Evolutionary conservation across 2,113 vertebrate genomes (phyloP), one percentile per base, ranked within the genome.

Genomic region (Etheostoma spectabile): DNA sequence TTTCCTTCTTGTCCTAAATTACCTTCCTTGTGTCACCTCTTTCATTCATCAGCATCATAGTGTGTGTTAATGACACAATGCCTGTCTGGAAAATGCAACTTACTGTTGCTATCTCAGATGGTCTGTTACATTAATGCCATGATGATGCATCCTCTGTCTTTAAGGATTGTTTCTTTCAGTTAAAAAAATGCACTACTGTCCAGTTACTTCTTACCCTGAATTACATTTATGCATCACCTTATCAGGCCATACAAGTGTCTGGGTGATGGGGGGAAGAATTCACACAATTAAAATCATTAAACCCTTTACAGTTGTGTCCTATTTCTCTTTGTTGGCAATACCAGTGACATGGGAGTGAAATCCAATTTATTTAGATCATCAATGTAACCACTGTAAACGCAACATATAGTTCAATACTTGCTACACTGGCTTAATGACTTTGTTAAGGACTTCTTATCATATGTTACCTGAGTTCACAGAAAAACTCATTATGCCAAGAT

Each of bases 221-320:
- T 66, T 74, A 12, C 52, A 51, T 22, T 18, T 13, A 27, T 85
- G 16, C 66, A 52, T 79, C 66, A 45, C 56, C 72, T 59, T 72
- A 72, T 51, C 24, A 30, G 63, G 30, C 61, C 30, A 79, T 74
- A 49, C 42, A 24, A 82, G 62, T 53, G 45, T 46, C 56, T 48
- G 61, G 38, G 48, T 66, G 46, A 82, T 48, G 27, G 10, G 38
- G 38, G 8, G 8, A 0, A 42, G 51, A n/a, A 80, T 67, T 84
- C 27, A 77, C 57, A 61, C 18, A 12, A 93, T 86, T 85, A 84
- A 93, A 91, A 35, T 78, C 11, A 83, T 75, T 38, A 69, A 79
- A 88, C 64, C 73, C 73, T 66, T 70, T 14, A 69, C 19, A 67
- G 7, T 27, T 0, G 24, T 72, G 60, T 85, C 35, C 3, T 62